Conservation (phyloP, 2,888 invertebrate genomes). For the Melangyna quadrimaculata region DNA sequence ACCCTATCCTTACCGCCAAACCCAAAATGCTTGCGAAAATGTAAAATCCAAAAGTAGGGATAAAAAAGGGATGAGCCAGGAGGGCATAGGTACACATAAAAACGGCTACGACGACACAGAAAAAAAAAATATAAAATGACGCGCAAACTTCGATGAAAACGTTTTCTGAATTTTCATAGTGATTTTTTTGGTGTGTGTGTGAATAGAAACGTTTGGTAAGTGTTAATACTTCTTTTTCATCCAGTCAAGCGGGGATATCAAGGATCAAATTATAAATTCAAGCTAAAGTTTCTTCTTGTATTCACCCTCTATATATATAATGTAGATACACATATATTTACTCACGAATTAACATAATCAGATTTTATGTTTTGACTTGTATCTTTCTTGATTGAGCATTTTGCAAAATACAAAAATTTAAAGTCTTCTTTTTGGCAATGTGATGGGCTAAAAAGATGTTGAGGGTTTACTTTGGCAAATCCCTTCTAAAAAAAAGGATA, state of each 20-base stretch:
- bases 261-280: slow-evolving; percentile 69
- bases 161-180: slow-evolving; percentile 24
- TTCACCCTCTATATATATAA: not conserved
- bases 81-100: not conserved
- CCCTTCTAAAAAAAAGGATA: not conserved
- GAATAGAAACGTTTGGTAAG: slow-evolving; percentile 25
- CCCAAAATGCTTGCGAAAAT: not conserved
- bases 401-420: not conserved
- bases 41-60: not conserved
- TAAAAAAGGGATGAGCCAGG: not conserved
- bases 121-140: slow-evolving; percentile 30
- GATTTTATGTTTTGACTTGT: slow-evolving; percentile 54
- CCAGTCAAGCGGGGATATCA: slow-evolving; percentile 51
- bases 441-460: not conserved
- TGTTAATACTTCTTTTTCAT: slow-evolving; percentile 32
- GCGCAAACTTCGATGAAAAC: slow-evolving; percentile 54
- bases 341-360: slow-evolving; percentile 69
- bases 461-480: not conserved
- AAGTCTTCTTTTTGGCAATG: not conserved
- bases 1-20: not conserved
- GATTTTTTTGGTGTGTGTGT: too few relatives aligned
- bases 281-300: slow-evolving; percentile 60
- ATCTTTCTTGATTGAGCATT: slow-evolving; percentile 13
- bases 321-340: slow-evolving; percentile 23
- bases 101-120: not conserved